Base-by-base conservation (phyloP, 2,797 vertebrate species). In the Pantherophis vulpinus region DNA sequence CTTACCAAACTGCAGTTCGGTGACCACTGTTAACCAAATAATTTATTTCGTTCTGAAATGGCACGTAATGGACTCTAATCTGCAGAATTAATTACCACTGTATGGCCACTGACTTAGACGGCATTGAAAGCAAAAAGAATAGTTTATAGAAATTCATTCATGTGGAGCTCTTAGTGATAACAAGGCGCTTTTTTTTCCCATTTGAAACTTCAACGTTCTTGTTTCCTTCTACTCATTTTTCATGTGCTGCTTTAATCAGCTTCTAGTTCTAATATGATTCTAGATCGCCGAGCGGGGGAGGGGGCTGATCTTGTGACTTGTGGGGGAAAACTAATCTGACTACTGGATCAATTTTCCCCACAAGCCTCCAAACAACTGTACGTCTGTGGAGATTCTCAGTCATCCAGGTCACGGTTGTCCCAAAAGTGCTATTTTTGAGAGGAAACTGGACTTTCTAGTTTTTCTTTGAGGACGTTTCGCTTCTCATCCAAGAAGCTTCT, bases 271-370 rank as follows among this genome's bases (percentile, higher is more conserved):
- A 88, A 32, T 23, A 1, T 25, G 10, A 11, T 37, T 37, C 10
- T 11, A 20, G 2, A 58, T 23, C 2, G 1, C 18, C 8, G 0
- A 2, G 58, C 2, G 12, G 3, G 55, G 13, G 3, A 32, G 0
- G 16, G 70, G 1, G 16, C 1, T 37, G 32, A n/a, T n/a, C 63
- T 14, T 14, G 27, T n/a, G 63, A 66, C 12, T 66, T n/a, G 27
- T 66, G 29, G 63, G 27, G 27, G 29, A 66, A 66, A 66, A n/a
- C 63, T 66, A 66, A 27, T 61, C 63, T 11, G 29, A 63, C 66
- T 9, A 8, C 59, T 88, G 55, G n/a, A 56, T 88, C 55, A 87
- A 56, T 88, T 88, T 58, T 56, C 11, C 29, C 14, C n/a, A 12
- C 55, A 20, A 32, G 56, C n/a, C 66, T 5, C 55, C 32, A 37